Conservation (phyloP, 53 echinoderm and acorn worm species). For the Echinometra lucunter region DNA sequence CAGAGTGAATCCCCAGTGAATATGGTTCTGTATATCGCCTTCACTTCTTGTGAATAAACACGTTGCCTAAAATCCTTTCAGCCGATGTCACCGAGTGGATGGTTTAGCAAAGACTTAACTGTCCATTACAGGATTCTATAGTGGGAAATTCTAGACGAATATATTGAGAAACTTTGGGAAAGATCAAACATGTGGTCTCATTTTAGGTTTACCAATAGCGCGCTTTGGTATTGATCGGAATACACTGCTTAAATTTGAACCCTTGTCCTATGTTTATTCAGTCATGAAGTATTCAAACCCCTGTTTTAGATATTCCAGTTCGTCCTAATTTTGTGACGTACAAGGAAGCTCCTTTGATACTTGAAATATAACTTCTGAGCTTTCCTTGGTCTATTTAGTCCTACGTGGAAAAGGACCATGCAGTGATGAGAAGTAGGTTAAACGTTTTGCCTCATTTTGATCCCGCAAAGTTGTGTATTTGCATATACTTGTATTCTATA, state of each 20-base stretch:
- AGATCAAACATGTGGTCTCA: background rate
- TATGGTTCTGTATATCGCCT: background rate
- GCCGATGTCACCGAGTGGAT: background rate
- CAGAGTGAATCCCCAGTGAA: background rate
- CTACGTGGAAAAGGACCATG: no score
- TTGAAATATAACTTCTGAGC: background rate
- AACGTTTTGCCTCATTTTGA: no score
- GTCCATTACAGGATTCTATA: conserved; percentile 8
- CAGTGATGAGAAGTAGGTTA: no score
- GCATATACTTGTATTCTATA: no score
- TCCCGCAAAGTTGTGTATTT: no score
- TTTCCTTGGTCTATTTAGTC: background rate
- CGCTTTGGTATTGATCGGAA: background rate
- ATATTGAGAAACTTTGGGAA: background rate
- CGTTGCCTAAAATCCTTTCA: background rate
- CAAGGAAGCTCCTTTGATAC: background rate
- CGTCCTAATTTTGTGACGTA: background rate
- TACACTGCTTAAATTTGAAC: background rate
- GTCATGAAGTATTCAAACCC: background rate
- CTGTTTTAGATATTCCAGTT: background rate
- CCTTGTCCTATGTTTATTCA: background rate
- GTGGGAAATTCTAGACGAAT: background rate
- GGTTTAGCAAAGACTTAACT: background rate
- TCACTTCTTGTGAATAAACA: background rate
- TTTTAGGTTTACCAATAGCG: background rate